A percentile compares a stretch with the other conserved stretches of the same genome.
Conservation (phyloP, 2,113 vertebrate species). For the Zeus faber region DNA sequence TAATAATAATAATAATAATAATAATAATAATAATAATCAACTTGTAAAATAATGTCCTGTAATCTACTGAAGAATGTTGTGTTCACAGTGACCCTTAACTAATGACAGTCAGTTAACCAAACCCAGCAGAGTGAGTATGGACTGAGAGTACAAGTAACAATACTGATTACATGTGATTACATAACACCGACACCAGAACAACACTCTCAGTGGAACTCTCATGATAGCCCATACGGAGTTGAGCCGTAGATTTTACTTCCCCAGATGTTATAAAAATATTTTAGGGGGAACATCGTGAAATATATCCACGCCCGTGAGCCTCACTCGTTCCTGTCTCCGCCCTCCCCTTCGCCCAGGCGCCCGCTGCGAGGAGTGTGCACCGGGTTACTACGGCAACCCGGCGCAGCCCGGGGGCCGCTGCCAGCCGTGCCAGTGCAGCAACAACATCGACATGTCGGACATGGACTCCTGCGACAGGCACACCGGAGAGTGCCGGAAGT, state of each 20-base stretch:
- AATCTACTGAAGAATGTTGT: slow-evolving; percentile 5
- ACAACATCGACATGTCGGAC: slow-evolving; percentile 88
- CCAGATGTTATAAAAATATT: not conserved
- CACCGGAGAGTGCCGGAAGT: slow-evolving; percentile 85
- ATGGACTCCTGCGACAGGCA: slow-evolving; percentile 79
- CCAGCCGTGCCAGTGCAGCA: slow-evolving; percentile 86
- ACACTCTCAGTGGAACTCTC: too few species aligned
- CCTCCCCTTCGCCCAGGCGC: slow-evolving; percentile 72
- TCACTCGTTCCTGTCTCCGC: too few species aligned
- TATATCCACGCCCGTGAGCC: too few species aligned
- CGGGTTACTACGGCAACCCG: slow-evolving; percentile 91
- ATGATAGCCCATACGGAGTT: too few species aligned
- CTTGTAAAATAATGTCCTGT: not conserved
- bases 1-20: too few species aligned
- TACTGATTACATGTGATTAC: not conserved
- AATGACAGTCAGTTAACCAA: slow-evolving; percentile 28
- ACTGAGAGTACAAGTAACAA: not conserved
- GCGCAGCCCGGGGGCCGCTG: slow-evolving; percentile 82
- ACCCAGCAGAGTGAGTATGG: slow-evolving; percentile 15
- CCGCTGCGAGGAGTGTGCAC: slow-evolving; percentile 90
- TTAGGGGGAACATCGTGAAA: not conserved
- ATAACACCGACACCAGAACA: too few species aligned
- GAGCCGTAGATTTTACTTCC: too few species aligned
- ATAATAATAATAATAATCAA: not conserved
- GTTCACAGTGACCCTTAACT: slow-evolving; percentile 14